Conservation (phyloP, 2,113 vertebrate genomes). For the Semicossyphus pulcher region DNA sequence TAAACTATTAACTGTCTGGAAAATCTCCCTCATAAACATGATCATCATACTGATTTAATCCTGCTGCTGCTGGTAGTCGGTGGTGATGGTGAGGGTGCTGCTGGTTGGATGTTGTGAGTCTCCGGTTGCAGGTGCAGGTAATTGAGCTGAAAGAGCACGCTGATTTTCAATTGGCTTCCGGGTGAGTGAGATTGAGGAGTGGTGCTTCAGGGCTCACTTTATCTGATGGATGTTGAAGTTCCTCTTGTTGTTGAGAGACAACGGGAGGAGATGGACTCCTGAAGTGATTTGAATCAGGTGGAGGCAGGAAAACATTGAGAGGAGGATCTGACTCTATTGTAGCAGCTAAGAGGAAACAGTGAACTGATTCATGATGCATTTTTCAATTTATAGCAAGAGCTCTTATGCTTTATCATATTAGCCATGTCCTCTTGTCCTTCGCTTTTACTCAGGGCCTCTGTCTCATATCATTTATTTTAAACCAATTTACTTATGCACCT, state of each 20-base stretch:
- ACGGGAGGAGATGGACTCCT: not conserved
- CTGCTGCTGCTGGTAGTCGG: not conserved
- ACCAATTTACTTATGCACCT: too few relatives aligned
- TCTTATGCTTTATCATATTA: too few relatives aligned
- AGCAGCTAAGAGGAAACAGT: not conserved
- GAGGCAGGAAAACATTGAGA: not conserved
- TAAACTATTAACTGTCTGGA: too few relatives aligned
- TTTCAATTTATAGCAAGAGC: too few relatives aligned
- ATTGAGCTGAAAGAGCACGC: not conserved
- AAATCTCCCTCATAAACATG: too few relatives aligned
- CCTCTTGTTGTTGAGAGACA: not conserved
- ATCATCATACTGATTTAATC: not conserved
- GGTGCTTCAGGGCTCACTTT: not conserved
- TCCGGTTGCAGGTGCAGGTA: conserved; percentile 1
- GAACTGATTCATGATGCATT: not conserved
- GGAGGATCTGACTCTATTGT: not conserved
- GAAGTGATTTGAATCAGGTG: not conserved
- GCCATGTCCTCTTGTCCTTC: too few relatives aligned
- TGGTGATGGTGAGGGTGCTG: too few relatives aligned
- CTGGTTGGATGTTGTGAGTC: not conserved
- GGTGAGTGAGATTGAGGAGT: not conserved
- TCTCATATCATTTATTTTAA: too few relatives aligned
- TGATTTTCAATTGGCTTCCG: not conserved
- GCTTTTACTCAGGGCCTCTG: too few relatives aligned
- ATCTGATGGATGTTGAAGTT: not conserved